phyloP scores from a whole-genome alignment of 2,113 vertebrate species.

The Hippolais icterina region DNA sequence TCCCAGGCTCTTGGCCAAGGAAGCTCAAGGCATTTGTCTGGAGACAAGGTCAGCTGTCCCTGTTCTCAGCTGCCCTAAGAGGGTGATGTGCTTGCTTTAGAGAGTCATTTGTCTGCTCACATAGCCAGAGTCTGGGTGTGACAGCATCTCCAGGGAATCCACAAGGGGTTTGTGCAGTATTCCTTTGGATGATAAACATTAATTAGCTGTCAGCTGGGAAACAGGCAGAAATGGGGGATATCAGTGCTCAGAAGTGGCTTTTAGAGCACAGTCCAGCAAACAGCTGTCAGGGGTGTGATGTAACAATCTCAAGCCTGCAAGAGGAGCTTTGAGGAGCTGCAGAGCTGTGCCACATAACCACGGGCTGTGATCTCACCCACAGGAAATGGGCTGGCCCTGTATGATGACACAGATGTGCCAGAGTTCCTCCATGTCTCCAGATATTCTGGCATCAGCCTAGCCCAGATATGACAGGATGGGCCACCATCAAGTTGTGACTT shows the following conservation, averaged over 20 bases:
- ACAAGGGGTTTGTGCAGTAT: not conserved
- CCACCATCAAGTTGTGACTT: not conserved
- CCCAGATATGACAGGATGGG: not conserved
- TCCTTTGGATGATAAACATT: not conserved
- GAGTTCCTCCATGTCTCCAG: not conserved
- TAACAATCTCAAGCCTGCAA: not conserved
- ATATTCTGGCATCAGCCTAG: not conserved
- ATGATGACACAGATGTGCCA: not conserved
- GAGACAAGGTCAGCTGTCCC: conserved; percentile 35
- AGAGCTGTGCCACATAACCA: not conserved
- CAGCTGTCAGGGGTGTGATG: not conserved
- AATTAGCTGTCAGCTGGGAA: not conserved
- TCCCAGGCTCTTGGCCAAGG: conserved; percentile 37
- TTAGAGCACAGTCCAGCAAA: not conserved
- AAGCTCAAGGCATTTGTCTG: not conserved
- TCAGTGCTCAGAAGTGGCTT: not conserved
- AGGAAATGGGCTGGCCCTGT: not conserved
- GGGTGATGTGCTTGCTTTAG: not conserved
- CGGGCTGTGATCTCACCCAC: not conserved
- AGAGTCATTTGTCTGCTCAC: not conserved
- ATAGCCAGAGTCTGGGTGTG: not conserved
- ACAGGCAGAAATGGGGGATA: not conserved
- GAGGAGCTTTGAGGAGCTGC: not conserved
- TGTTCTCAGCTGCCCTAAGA: not conserved
- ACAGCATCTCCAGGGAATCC: not conserved